Conservation (phyloP, 2,888 invertebrate genomes). For the Thumatha senex region DNA sequence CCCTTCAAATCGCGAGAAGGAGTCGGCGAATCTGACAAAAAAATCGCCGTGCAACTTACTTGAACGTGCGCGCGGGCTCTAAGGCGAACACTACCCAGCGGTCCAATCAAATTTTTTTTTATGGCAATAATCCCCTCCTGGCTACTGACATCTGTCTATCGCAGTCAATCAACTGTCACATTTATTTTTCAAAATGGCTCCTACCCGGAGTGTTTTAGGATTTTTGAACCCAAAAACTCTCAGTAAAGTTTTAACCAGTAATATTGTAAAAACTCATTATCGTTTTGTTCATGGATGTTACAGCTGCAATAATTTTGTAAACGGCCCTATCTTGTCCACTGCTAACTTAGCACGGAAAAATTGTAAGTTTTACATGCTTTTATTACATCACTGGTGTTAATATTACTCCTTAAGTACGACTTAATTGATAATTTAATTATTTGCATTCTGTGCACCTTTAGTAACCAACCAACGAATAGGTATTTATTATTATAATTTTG, state of each 20-base stretch:
- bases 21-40: too few species aligned
- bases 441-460: not conserved
- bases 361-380: conserved; percentile 77
- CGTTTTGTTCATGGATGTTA: conserved; percentile 80
- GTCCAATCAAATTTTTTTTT: too few species aligned
- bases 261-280: conserved; percentile 73
- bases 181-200: conserved; percentile 81
- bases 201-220: conserved; percentile 84
- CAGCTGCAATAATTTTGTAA: conserved; percentile 66
- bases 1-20: too few species aligned
- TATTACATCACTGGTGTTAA: conserved; percentile 76
- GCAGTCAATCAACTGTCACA: too few species aligned
- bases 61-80: too few species aligned
- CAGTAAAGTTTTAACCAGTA: conserved; percentile 76
- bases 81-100: too few species aligned
- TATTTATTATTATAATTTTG: not conserved
- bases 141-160: too few species aligned
- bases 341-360: conserved; percentile 63
- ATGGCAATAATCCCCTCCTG: too few species aligned
- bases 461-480: not conserved
- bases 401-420: conserved; percentile 21
- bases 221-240: conserved; percentile 83
- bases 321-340: conserved; percentile 57
- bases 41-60: too few species aligned
- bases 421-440: not conserved